Evolutionary conservation across 2,888 invertebrate species (phyloP).

Genomic region (Polietes domitor): DNA sequence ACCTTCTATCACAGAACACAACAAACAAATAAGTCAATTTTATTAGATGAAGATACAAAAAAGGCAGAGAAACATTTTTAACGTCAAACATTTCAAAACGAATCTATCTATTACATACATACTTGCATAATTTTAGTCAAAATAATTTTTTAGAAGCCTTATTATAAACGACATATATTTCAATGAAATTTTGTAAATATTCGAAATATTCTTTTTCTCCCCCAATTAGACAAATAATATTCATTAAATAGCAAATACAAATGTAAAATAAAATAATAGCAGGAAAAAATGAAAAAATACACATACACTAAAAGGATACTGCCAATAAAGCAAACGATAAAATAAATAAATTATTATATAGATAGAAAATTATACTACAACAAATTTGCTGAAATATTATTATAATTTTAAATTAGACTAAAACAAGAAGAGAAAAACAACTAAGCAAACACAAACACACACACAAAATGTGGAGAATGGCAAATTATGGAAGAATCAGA

Average conservation of each 20-base stretch:
- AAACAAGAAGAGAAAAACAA: not conserved
- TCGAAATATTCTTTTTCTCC: conserved; percentile 26
- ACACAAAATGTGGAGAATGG: conserved; percentile 35
- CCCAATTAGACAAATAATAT: conserved; percentile 24
- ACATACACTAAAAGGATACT: conserved; percentile 41
- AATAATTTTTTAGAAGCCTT: conserved; percentile 57
- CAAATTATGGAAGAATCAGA: conserved; percentile 45
- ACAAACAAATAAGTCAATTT: conserved; percentile 61
- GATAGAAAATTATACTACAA: conserved; percentile 63
- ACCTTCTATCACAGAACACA: not conserved
- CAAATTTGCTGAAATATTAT: conserved; percentile 53
- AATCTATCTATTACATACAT: conserved; percentile 44
- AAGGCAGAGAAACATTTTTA: conserved; percentile 44
- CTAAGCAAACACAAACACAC: not conserved
- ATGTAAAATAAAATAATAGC: conserved; percentile 47
- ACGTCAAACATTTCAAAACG: conserved; percentile 55
- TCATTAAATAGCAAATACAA: conserved; percentile 25
- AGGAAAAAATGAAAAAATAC: not conserved
- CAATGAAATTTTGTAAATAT: conserved; percentile 32
- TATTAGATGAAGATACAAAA: not conserved
- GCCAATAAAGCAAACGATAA: conserved; percentile 48
- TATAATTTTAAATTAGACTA: conserved; percentile 45
- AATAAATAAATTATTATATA: conserved; percentile 63
- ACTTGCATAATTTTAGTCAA: conserved; percentile 47
- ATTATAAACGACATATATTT: conserved; percentile 52